Evolutionary conservation across 2,113 vertebrate genomes (phyloP).

Genomic region (Siniperca chuatsi): DNA sequence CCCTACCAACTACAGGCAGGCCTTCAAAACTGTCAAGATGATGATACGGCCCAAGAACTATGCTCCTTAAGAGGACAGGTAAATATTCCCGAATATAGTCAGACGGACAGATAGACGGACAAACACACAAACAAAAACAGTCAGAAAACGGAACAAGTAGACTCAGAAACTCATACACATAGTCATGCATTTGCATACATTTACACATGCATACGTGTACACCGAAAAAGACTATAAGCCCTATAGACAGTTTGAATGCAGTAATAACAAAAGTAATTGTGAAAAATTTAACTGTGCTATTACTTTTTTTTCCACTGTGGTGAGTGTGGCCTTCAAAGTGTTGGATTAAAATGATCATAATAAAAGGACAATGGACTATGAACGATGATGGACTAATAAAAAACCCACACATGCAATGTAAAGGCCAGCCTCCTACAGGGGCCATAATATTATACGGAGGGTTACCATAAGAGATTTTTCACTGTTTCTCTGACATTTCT

Average conservation of each 20-base stretch:
- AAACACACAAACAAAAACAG: conserved; percentile 24
- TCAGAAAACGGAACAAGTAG: conserved; percentile 43
- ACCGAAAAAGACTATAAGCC: conserved; percentile 35
- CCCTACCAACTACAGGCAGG: conserved; percentile 88
- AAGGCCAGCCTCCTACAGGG: conserved; percentile 59
- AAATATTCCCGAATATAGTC: conserved; percentile 3
- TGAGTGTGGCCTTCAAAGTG: conserved; percentile 59
- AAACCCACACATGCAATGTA: conserved; percentile 49
- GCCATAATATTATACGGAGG: conserved; percentile 59
- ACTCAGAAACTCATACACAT: conserved; percentile 29
- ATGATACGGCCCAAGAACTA: conserved; percentile 96
- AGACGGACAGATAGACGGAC: not conserved
- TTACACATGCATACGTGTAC: conserved; percentile 45
- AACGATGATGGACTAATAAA: conserved; percentile 60
- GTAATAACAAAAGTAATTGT: conserved; percentile 47
- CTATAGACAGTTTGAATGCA: conserved; percentile 60
- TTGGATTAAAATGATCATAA: conserved; percentile 57
- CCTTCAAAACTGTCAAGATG: conserved; percentile 94
- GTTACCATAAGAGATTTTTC: conserved; percentile 63
- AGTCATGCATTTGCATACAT: conserved; percentile 56
- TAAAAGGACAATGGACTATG: conserved; percentile 71
- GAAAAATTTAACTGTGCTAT: conserved; percentile 32
- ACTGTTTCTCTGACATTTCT: conserved; percentile 60
- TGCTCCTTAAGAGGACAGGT: conserved; percentile 79
- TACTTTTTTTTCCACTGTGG: conserved; percentile 45